These are phyloP conservation scores for Agonopterix heracliana DNA, from an alignment of 2,888 invertebrate genomes.

Conservation along the genomic window DNA sequence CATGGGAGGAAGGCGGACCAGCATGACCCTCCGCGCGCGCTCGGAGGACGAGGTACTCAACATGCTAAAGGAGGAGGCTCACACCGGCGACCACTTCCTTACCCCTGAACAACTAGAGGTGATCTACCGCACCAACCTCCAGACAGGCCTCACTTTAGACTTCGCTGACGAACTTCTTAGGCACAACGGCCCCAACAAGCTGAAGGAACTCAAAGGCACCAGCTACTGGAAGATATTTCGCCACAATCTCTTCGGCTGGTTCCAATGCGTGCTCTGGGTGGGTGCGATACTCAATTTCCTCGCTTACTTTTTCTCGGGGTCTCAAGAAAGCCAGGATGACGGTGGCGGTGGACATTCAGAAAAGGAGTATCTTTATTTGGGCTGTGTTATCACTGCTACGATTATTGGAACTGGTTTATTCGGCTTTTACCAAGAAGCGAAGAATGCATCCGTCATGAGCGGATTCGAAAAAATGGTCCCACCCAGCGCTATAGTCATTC, in stretches of 20 bases:
- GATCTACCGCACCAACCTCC: constrained; percentile 60
- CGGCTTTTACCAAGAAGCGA: constrained; percentile 77
- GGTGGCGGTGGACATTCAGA: constrained; percentile 30
- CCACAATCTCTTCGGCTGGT: constrained; percentile 82
- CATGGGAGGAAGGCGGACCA: background rate
- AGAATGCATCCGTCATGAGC: constrained; percentile 88
- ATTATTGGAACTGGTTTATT: constrained; percentile 71
- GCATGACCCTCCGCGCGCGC: constrained; percentile 19
- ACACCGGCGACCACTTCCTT: constrained; percentile 64
- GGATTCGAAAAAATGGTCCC: constrained; percentile 89
- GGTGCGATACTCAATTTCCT: constrained; percentile 78
- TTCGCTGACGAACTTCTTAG: constrained; percentile 71
- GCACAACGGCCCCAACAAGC: constrained; percentile 77
- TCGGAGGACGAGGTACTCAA: constrained; percentile 29
- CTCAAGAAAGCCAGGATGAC: constrained; percentile 5
- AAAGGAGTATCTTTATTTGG: constrained; percentile 62
- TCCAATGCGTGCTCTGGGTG: constrained; percentile 81
- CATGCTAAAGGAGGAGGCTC: constrained; percentile 51
- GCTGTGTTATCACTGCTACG: constrained; percentile 50
- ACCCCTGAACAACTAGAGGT: constrained; percentile 54
- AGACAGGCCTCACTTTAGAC: constrained; percentile 69
- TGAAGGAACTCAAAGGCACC: constrained; percentile 76
- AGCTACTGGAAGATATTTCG: constrained; percentile 80
- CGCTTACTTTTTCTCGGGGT: constrained; percentile 59
- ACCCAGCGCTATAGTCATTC: constrained; percentile 80